Conservation (phyloP, 2,797 vertebrate species). For the Intellagama lesueurii region DNA sequence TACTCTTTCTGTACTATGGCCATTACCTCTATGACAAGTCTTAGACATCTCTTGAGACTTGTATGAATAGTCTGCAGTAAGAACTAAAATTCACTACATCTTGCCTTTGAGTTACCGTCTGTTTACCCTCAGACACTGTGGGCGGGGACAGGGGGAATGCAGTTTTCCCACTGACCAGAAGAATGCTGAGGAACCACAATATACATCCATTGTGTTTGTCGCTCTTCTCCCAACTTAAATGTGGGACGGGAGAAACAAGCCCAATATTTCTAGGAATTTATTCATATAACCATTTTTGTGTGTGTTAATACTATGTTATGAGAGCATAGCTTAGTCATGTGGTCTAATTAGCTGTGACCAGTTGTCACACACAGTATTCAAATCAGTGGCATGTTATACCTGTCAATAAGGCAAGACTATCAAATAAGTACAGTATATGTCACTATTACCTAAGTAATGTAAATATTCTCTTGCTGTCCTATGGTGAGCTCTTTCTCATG, state of each 20-base stretch:
- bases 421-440: background rate
- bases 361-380: background rate
- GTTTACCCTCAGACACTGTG: background rate
- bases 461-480: no score
- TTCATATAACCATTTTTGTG: background rate
- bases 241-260: background rate
- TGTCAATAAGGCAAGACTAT: background rate
- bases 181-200: background rate
- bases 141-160: background rate
- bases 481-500: background rate
- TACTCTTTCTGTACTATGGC: background rate
- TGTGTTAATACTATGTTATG: background rate
- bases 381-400: background rate
- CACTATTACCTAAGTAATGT: background rate
- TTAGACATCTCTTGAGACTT: background rate
- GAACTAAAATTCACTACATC: background rate
- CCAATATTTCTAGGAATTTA: constrained; percentile 1
- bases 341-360: background rate
- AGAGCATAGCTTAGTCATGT: background rate
- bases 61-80: background rate
- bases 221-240: constrained; percentile 26
- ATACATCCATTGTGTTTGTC: background rate
- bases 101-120: background rate
- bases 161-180: background rate
- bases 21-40: background rate